phyloP scores from a whole-genome alignment of 30 jellyfish, hydroid and myxozoan species.

The Hydractinia symbiolongicarpus region DNA sequence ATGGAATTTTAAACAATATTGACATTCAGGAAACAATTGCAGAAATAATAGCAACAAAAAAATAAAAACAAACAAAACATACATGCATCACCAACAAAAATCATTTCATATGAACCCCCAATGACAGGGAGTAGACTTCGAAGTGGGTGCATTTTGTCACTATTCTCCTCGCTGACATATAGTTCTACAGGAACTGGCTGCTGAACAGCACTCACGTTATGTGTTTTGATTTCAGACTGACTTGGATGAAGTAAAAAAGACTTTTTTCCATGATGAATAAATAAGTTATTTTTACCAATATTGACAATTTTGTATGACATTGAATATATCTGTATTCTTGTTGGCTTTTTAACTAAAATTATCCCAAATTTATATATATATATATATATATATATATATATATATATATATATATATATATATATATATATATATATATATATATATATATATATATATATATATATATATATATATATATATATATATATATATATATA shows the following conservation, averaged over 20 bases:
- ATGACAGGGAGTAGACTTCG: not conserved
- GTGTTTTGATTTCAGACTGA: not conserved
- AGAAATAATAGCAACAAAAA: not conserved
- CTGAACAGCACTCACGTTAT: not conserved
- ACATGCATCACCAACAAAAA: conserved; percentile 18
- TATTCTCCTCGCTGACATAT: not conserved
- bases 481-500: no score
- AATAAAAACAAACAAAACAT: not conserved
- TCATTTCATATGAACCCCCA: conserved; percentile 7
- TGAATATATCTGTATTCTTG: not conserved
- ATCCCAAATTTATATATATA: not conserved
- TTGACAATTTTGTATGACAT: not conserved
- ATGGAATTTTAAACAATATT: not conserved
- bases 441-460: no score
- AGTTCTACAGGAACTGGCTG: not conserved
- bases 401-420: no score
- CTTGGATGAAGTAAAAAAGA: not conserved
- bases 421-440: no score
- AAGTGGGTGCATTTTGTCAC: not conserved
- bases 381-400: no score
- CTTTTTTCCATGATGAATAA: not conserved
- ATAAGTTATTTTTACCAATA: conserved; percentile 2
- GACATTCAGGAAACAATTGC: not conserved
- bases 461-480: no score
- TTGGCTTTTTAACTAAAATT: not conserved